Evolutionary conservation across 1,140 invertebrate genomes (phyloP).

Genomic region (Patella vulgata): DNA sequence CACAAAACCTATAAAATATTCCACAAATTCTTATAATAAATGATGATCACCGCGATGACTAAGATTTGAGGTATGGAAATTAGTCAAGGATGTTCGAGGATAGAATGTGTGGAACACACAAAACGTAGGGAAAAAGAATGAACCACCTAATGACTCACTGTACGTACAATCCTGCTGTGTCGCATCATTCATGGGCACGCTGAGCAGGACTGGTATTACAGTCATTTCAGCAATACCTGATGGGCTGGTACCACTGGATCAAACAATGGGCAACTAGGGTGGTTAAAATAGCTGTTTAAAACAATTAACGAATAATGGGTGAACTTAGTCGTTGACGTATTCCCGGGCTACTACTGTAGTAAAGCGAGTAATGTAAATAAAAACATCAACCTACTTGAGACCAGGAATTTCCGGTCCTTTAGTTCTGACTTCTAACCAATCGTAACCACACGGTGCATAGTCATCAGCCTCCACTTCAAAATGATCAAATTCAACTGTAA

Average conservation of each 20-base stretch:
- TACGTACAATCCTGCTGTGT: not conserved
- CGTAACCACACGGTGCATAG: slow-evolving; percentile 22
- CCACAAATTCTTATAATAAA: not conserved
- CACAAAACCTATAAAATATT: slow-evolving; percentile 15
- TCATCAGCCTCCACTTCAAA: slow-evolving; percentile 30
- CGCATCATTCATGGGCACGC: not conserved
- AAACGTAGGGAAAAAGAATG: not conserved
- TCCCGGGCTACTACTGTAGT: no score
- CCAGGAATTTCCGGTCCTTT: slow-evolving; percentile 31
- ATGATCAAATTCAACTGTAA: slow-evolving; percentile 19
- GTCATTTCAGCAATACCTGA: not conserved
- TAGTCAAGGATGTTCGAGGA: not conserved
- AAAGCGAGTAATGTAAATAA: no score
- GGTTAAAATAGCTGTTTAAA: not conserved
- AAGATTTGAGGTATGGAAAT: not conserved
- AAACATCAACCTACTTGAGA: slow-evolving; percentile 17
- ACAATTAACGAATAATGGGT: not conserved
- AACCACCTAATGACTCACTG: not conserved
- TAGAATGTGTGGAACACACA: not conserved
- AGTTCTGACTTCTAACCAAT: slow-evolving; percentile 33
- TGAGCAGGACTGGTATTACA: no score
- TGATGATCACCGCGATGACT: not conserved
- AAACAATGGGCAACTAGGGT: not conserved
- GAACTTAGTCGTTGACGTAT: no score
- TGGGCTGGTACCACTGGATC: not conserved